Base-by-base conservation (phyloP, 2,113 vertebrate genomes). In the Petroica traversi region DNA sequence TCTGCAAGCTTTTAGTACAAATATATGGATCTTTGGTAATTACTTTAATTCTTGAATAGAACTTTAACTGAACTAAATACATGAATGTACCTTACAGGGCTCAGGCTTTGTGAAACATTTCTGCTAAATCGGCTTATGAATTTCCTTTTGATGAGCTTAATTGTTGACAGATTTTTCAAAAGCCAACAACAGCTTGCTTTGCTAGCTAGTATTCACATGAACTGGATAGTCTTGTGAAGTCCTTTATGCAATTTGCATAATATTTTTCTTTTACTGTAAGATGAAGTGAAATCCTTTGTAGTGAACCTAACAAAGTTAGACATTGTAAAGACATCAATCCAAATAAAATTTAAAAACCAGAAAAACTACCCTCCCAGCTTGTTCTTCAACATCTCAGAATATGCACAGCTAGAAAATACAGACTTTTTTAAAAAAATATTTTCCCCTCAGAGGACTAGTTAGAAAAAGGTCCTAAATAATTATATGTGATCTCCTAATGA, bases 131-230 rank as follows among this genome's bases (percentile, higher is more conserved):
- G 15, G 85, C 92, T 92, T 97, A 88, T 78, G 82, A 96, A 93
- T 95, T 96, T 96, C 59, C 64, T 88, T 97, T 96, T 95, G 94
- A 96, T 96, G 95, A 96, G 83, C 88, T 92, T 96, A 96, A 94
- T 96, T 96, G 93, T 96, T 96, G 94, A 93, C 96, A 96, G 75
- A 95, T 78, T 95, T 97, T 95, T 96, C 85, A 96, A 96, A 96
- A 95, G 78, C 88, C 63, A 93, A 67, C 92, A 94, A 73, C 92
- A 63, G 67, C 72, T 91, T 95, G 71, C 85, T 93, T 93, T 94
- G 31, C 89, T 96, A 88, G 92, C 88, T 92, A 45, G 92, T 83
- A 55, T 96, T 96, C 92, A 86, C 59, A 88, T 83, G 92, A 91
- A 93, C 92, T 83, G 82, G 82, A n/a, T 90, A 93, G 94, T 81